Conservation (phyloP, 1,140 invertebrate species). For the Bathynomus jamesi region DNA sequence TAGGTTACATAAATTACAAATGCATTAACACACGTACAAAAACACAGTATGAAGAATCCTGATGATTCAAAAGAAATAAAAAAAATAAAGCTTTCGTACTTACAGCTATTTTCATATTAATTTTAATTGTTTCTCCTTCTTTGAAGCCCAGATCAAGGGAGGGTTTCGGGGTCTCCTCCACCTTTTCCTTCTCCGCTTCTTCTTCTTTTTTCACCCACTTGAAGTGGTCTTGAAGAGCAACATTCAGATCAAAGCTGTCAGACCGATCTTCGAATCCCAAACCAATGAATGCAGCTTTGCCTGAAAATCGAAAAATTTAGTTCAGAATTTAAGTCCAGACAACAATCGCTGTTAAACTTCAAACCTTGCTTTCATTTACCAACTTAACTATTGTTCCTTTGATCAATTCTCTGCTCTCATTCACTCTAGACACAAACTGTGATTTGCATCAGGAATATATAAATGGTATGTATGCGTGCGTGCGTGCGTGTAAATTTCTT, state of each 20-base stretch:
- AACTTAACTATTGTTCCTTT: no score
- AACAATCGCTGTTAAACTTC: no score
- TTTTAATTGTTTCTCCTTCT: conserved; percentile 97
- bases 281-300: conserved; percentile 92
- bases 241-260: conserved; percentile 99
- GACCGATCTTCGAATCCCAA: conserved; percentile 94
- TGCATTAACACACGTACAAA: background rate
- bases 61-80: no score
- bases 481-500: no score
- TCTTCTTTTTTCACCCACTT: conserved; percentile 93
- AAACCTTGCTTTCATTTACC: no score
- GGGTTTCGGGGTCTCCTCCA: conserved; percentile 57
- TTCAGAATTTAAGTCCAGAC: no score
- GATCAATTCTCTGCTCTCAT: no score
- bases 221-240: conserved; percentile 96
- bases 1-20: background rate
- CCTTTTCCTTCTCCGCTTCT: conserved; percentile 62
- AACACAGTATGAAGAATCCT: background rate
- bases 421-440: no score
- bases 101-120: conserved; percentile 96
- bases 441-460: no score
- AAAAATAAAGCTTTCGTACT: no score
- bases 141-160: conserved; percentile 94
- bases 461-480: no score
- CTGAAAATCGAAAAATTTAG: no score